Base-by-base conservation (phyloP, 1,140 invertebrate genomes). In the Hyphantria cunea region DNA sequence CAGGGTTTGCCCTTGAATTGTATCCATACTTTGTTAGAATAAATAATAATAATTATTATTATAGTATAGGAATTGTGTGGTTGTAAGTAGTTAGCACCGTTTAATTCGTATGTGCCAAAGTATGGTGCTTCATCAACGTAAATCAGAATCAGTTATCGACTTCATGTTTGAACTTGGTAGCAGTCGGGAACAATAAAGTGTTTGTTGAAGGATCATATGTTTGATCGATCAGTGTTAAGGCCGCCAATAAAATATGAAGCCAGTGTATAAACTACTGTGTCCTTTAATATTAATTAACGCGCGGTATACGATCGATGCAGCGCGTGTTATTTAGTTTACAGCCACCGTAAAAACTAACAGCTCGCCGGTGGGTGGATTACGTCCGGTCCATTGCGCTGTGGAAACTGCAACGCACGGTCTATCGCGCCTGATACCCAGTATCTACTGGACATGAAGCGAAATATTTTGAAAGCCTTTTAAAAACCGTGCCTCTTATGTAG, bases 271-370 rank as follows among this genome's bases (percentile, higher is more conserved):
- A 53, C 42, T 42, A 47, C 58, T 44, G 13, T 50, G 62, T 61
- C 65, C 68, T 75, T 76, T 76, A 79, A 79, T 79, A 76, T 78
- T 70, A 76, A 76, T 78, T 70, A 76, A 74, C 66, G 49, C n/a
- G 55, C 37, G 54, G 45, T 33, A n/a, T 34, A 49, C 58, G 76
- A 76, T 80, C 76, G 76, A 80, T 78, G 65, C 56, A 66, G 55
- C 52, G 52, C 49, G 50, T 32, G 58, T 49, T 53, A 41, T 67
- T 76, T 72, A 72, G 54, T 81, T 84, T 84, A 82, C 72, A 68
- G 74, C 55, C 41, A 65, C 76, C 66, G 76, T 82, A 79, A 86
- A 85, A 84, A 80, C 80, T 79, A 83, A 74, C 70, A 74, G 72
- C 66, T 68, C 58, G 60, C 68, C 70, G 76, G 64, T 66, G 72